Evolutionary conservation across 2,113 vertebrate genomes (phyloP), one percentile per base, ranked within the genome.

Genomic region (Dicentrarchus labrax): DNA sequence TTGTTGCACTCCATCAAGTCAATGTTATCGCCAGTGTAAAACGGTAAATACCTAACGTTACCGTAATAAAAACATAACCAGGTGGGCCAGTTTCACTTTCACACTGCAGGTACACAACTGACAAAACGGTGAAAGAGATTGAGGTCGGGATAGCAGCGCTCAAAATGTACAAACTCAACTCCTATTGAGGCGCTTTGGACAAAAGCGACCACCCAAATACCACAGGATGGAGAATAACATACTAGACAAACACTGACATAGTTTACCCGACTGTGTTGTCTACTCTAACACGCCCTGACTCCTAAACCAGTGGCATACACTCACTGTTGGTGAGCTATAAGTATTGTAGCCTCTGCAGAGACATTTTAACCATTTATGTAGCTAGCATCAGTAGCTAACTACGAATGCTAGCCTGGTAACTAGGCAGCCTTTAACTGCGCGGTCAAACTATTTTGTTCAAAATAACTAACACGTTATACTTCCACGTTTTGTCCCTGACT

Each of bases 301-400:
- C 47, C 2, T 45, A 45, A 57, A 24, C 21, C 10, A 65, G 16
- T 1, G 0, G 38, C 43, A 41, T 0, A 21, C 2, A 43, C 39
- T 16, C 17, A 51, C 17, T 50, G 50, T 47, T 48, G 0, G 4
- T 24, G 2, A 15, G 22, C 4, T 36, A 17, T 16, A 41, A 11
- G 43, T 36, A 50, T 0, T 39, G 41, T 50, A 67, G 24, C 62
- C 13, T 22, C 10, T 50, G 47, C 19, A 76, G 21, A 1, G 51
- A 86, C 54, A 39, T 77, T 77, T 71, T 38, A 65, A 76, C 60
- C 50, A 41, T 71, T 59, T 43, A 15, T 6, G 64, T 15, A 53
- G 83, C 54, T 89, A 91, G 83, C 88, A 71, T 1, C 48, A 38
- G 16, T 13, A 79, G 82, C 79, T 89, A 90, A 74, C 78, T 5